Evolutionary conservation across 2,888 invertebrate species (phyloP), one percentile per base, ranked within the genome.

Genomic region (Sussaba pulchella): DNA sequence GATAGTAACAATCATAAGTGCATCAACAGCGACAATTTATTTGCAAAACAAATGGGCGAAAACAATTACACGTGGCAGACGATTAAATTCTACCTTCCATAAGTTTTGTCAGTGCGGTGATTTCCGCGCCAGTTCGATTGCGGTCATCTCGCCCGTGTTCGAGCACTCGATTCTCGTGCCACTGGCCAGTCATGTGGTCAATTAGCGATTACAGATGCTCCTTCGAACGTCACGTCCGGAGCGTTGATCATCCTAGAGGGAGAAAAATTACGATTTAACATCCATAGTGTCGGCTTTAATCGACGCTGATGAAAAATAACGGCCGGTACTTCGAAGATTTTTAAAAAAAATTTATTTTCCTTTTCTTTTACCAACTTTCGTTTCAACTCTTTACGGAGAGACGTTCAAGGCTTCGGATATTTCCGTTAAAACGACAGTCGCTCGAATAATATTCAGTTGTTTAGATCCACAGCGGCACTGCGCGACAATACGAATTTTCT

Each of bases 221-320:
- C 67, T 54, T 76, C 76, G 45, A 72, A 72, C 50, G 72, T 39
- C 41, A 47, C 39, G 36, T 54, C 50, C 36, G 57, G 61, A 50
- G 59, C 54, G 80, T 57, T 70, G 31, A n/a, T 77, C 80, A 81
- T 52, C 80, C 80, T 81, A 81, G 72, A 81, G 72, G 80, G 80
- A 77, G 77, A 81, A 31, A 77, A 72, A 57, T 63, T 8, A 63
- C 21, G 36, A 57, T 81, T 77, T 77, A 81, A 66, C 73, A 71
- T 71, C 80, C 36, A 57, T 57, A 57, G 47, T 36, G 50, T 36
- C 10, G 54, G 5, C 10, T 31, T 47, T 43, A 14, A 41, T 26
- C 26, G 24, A 41, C 80, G 63, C 61, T 69, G 41, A 69, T 54
- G 14, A 57, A 80, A 77, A 54, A 59, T 47, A 81, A 81, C 72